phyloP scores from a whole-genome alignment of 2,888 invertebrate genomes.

The Iselma pallidipennis region DNA sequence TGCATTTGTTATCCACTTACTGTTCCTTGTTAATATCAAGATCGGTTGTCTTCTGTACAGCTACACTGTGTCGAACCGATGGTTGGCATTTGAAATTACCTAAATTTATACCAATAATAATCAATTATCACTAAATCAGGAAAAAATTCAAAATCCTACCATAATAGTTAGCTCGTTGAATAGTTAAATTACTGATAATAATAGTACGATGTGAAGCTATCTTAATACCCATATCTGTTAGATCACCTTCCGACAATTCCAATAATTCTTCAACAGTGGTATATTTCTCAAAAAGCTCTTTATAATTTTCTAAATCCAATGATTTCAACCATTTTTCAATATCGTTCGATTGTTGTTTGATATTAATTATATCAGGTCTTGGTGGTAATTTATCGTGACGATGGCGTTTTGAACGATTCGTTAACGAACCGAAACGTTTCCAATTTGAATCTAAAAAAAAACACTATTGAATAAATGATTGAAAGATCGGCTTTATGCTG shows the following conservation, averaged over 20 bases:
- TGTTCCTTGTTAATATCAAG: slow-evolving; percentile 45
- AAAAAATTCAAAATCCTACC: slow-evolving; percentile 53
- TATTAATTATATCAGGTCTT: slow-evolving; percentile 8
- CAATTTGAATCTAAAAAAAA: slow-evolving; percentile 48
- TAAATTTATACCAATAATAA: slow-evolving; percentile 24
- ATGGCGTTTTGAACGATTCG: slow-evolving; percentile 44
- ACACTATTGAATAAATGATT: slow-evolving; percentile 8
- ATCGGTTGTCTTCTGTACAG: slow-evolving; percentile 52
- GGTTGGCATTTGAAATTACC: slow-evolving; percentile 41
- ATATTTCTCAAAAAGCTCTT: slow-evolving; percentile 57
- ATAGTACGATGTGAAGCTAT: slow-evolving; percentile 67
- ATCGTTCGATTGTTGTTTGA: slow-evolving; percentile 57
- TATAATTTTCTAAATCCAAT: slow-evolving; percentile 64
- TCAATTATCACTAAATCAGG: neutral
- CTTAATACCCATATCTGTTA: slow-evolving; percentile 65
- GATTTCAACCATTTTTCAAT: slow-evolving; percentile 64
- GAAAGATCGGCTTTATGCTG: neutral
- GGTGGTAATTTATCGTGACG: neutral
- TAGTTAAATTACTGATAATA: slow-evolving; percentile 67
- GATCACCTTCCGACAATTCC: slow-evolving; percentile 61
- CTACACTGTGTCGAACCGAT: slow-evolving; percentile 56
- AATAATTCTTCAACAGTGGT: slow-evolving; percentile 64
- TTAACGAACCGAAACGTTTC: slow-evolving; percentile 49
- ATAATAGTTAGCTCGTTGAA: slow-evolving; percentile 64
- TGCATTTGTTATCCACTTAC: too few relatives aligned